Evolutionary conservation across 2,113 vertebrate genomes (phyloP), one percentile per base, ranked within the genome.

Genomic region (Phalacrocorax brasilianus): DNA sequence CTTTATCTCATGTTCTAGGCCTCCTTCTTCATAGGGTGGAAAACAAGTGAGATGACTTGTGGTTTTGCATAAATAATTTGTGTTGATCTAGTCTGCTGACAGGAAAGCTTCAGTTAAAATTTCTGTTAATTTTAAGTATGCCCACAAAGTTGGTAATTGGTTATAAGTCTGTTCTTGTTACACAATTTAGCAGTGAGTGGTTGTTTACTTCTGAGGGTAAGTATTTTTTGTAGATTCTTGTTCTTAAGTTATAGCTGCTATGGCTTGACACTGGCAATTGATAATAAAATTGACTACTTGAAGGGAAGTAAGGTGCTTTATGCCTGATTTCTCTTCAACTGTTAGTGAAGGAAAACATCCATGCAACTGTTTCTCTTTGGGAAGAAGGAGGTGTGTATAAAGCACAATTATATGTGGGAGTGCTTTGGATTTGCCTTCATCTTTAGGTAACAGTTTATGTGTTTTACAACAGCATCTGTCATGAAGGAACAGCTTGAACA

Each of bases 401-500:
- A 71, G 14, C 45, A 53, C 47, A 62, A 16, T 53, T 94, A 33
- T 44, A 30, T 15, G 3, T 65, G 40, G 17, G 8, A 32, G 6
- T 33, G 18, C 52, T 82, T 82, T 67, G 40, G 28, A 62, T 3
- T 88, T 77, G 12, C 11, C 19, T 83, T 90, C 33, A 42, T 63
- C 15, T 86, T 20, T 40, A 28, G 8, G 7, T 95, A 92, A 89
- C 0, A 3, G 10, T 62, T 91, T 20, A 38, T 90, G 4, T 93
- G 73, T 83, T 95, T 82, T 85, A 26, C 91, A 92, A 95, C 92
- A 99, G 99, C 98, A 5, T 99, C 99, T 21, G 94, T 98, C 85
- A 93, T 98, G 91, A 97, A 98, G 93, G 98, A 96, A 53, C 99
- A 99, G 94, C 98, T 99, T 7, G 98, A 99, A 83, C 98, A 99